Base-by-base conservation (phyloP, 1,140 invertebrate genomes). In the Ceratina japonica region DNA sequence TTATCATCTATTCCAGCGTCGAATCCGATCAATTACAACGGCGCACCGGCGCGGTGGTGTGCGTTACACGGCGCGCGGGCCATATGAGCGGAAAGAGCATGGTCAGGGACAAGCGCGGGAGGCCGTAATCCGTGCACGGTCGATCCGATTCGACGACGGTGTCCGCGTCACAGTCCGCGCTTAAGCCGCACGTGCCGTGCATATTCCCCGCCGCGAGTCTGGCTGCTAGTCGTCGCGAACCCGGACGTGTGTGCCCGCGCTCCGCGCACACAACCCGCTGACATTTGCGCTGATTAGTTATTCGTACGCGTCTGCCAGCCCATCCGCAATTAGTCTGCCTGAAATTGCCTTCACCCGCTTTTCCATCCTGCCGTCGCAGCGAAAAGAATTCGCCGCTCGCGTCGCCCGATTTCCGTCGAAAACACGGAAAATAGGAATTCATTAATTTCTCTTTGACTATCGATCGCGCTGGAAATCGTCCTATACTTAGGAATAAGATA, bases 281-380 rank as follows among this genome's bases (percentile, higher is more conserved):
- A 80, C 72, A 75, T 80, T 80, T 62, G 71, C 64, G 31, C 56
- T 80, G 78, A 80, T 80, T 80, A 80, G 78, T 80, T 80, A 80
- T 80, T 75, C 78, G 78, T 59, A 58, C 59, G 59, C 68, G 62
- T 24, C 20, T 49, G 3, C n/a, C 63, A 24, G 58, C 44, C 37
- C 56, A 54, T 75, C 52, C 64, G 72, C 78, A 75, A 80, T 80
- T 75, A 75, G 78, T 15, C 37, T 22, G 56, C 56, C 31, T 64
- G 58, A 16, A 72, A 72, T 72, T 72, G 49, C 51, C 51, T 44
- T 44, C 10, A 7, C 37, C 3, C 10, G 44, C 10, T 64, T 64
- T 73, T 73, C 61, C 58, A 37, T 10, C 18, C 37, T 8, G 37
- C 3, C 10, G 37, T 31, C 27, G 4, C 2, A 31, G 27, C 27